Evolutionary conservation across 37 sponge, comb jelly and placozoan genomes (phyloP), one percentile per base, ranked within the genome.

Genomic region (Corticium candelabrum): DNA sequence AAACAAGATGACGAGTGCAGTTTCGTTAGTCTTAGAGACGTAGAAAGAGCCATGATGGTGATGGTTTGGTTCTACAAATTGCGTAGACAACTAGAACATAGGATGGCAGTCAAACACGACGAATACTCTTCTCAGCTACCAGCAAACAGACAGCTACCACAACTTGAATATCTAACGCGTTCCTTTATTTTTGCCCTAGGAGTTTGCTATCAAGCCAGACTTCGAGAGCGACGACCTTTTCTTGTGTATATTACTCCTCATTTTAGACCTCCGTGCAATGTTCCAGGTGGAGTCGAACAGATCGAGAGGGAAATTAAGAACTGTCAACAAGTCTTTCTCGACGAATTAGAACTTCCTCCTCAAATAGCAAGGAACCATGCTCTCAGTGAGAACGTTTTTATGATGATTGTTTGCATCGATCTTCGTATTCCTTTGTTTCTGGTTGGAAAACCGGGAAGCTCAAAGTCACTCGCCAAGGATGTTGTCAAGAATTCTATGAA

Each of bases 401-500:
- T 84, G 85, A 84, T 84, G 85, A 35, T 81, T 1, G 85, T 84
- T 2, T 84, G 85, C 76, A 84, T 84, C 39, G 80, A 84, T 37
- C 38, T 82, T 67, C 81, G 80, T 3, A 84, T 84, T 5, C 85
- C 85, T 11, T 74, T 84, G 37, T 84, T 84, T 37, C 68, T 84
- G 1, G 80, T 84, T 21, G 85, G 85, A 38, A 82, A 84, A 34
- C 85, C 85, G 37, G 85, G 85, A 1, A 84, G 80, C 68, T 81
- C 80, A 5, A 84, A 84, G 76, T 78, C 78, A 7, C 76, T 84
- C 2, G 95, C 95, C 0, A 94, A 94, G 40, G 74, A 85, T 62
- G 90, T 90, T 37, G 84, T 94, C 4, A 43, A 77, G 33, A 80
- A 78, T 34, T 87, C 88, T 37, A 94, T 94, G 95, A 78, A 77